These are phyloP conservation scores for Cyphomyrus plagiostoma DNA, from an alignment of 2,113 vertebrate species.

Conservation along the genomic window DNA sequence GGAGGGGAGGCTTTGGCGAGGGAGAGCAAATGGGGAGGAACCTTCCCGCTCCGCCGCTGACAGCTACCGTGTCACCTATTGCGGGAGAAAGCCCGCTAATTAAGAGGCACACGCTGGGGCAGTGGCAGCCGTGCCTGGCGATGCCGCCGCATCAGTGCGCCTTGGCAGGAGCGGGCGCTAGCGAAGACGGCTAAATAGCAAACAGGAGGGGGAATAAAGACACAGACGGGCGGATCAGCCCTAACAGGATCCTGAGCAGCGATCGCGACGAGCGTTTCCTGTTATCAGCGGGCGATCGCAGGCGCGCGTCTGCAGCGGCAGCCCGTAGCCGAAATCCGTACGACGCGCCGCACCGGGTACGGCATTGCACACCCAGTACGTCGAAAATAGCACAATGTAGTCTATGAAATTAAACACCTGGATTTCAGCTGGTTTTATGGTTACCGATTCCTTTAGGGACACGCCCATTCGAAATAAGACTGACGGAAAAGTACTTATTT, in stretches of 20 bases:
- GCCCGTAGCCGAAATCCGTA: neutral
- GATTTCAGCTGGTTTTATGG: neutral
- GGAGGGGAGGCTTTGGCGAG: slow-evolving; percentile 1
- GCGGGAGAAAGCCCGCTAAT: slow-evolving; percentile 33
- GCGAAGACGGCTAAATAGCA: slow-evolving; percentile 18
- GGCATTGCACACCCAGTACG: neutral
- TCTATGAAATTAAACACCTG: neutral
- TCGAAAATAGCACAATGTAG: neutral
- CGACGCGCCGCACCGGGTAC: neutral
- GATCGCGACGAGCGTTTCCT: slow-evolving; percentile 10
- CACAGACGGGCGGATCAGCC: slow-evolving; percentile 11
- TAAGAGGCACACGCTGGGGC: slow-evolving; percentile 31
- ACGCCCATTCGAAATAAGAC: neutral
- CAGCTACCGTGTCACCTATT: slow-evolving; percentile 39
- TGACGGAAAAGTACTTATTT: neutral
- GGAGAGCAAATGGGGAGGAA: slow-evolving; percentile 25
- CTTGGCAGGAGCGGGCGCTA: slow-evolving; percentile 18
- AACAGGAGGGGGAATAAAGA: neutral
- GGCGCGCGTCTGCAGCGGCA: neutral
- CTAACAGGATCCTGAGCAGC: slow-evolving; percentile 16
- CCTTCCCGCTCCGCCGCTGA: slow-evolving; percentile 28
- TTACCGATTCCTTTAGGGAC: neutral
- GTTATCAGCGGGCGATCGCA: neutral
- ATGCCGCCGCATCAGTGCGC: slow-evolving; percentile 8
- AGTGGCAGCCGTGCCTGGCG: slow-evolving; percentile 22